phyloP scores from a whole-genome alignment of 2,888 invertebrate species.

The Fragum fragum region DNA sequence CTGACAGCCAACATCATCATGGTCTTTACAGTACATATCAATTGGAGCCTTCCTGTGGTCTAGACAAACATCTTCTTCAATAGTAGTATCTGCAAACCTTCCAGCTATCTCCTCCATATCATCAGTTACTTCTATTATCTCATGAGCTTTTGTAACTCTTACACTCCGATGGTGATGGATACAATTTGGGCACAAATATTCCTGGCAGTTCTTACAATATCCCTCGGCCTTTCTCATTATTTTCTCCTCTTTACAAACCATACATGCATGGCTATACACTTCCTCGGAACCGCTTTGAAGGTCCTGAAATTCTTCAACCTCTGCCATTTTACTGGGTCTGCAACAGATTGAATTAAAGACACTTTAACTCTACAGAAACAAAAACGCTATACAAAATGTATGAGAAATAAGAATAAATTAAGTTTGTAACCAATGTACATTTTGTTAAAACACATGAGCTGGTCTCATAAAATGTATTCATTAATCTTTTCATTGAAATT shows the following conservation, averaged over 20 bases:
- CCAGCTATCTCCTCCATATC: background rate
- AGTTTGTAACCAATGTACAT: no score
- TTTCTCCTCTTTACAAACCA: background rate
- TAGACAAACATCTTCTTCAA: slow-evolving; percentile 16
- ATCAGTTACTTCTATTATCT: slow-evolving; percentile 10
- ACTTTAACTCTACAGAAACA: no score
- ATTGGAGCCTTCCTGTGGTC: background rate
- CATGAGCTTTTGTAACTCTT: background rate
- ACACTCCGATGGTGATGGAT: slow-evolving; percentile 4
- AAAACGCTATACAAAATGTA: no score
- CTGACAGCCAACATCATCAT: background rate
- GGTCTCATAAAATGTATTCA: no score
- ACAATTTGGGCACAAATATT: background rate
- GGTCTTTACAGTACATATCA: slow-evolving; percentile 16
- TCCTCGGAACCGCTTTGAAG: background rate
- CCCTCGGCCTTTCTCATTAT: background rate
- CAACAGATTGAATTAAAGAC: no score
- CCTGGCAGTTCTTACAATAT: slow-evolving; percentile 15
- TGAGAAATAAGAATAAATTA: no score
- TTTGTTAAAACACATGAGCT: no score
- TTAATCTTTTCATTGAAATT: no score
- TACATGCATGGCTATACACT: background rate
- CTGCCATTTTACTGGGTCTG: no score
- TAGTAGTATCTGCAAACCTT: background rate
- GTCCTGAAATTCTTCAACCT: background rate